Evolutionary conservation across 2,888 invertebrate genomes (phyloP).

Genomic region (Malthinus seriepunctatus): DNA sequence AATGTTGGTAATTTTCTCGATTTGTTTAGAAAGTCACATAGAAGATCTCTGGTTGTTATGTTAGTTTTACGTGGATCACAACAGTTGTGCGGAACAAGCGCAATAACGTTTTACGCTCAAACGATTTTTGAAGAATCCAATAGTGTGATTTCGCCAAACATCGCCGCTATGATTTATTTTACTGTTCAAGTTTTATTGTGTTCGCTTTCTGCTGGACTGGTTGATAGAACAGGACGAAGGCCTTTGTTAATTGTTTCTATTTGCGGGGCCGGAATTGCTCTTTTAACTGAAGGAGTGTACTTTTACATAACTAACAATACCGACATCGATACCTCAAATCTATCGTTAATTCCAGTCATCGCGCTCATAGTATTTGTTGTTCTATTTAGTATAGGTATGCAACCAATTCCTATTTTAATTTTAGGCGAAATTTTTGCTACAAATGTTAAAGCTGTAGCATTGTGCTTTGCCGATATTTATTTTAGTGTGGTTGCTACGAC

Average conservation of each 20-base stretch:
- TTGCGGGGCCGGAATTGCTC: conserved; percentile 47
- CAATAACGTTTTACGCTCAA: conserved; percentile 63
- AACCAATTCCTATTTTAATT: conserved; percentile 56
- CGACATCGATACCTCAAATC: conserved; percentile 39
- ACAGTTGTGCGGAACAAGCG: conserved; percentile 65
- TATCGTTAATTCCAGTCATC: conserved; percentile 52
- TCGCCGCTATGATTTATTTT: conserved; percentile 60
- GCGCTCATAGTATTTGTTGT: conserved; percentile 54
- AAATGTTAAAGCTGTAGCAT: conserved; percentile 58
- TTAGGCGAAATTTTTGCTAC: conserved; percentile 58
- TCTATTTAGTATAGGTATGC: conserved; percentile 56
- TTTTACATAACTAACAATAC: conserved; percentile 49
- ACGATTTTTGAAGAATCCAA: conserved; percentile 59
- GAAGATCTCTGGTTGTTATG: conserved; percentile 64
- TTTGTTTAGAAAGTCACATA: conserved; percentile 54
- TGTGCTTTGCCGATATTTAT: conserved; percentile 56
- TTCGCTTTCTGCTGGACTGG: conserved; percentile 58
- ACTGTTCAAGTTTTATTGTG: conserved; percentile 61
- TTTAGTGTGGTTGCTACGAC: conserved; percentile 54
- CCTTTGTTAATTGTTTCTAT: conserved; percentile 62
- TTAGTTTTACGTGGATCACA: conserved; percentile 62
- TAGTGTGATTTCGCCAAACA: conserved; percentile 54
- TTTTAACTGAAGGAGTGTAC: conserved; percentile 50
- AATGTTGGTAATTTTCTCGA: conserved; percentile 58
- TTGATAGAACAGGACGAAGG: conserved; percentile 66